These are phyloP conservation scores for Benitochromis conjunctus DNA, from an alignment of 2,113 vertebrate genomes.

Conservation along the genomic window DNA sequence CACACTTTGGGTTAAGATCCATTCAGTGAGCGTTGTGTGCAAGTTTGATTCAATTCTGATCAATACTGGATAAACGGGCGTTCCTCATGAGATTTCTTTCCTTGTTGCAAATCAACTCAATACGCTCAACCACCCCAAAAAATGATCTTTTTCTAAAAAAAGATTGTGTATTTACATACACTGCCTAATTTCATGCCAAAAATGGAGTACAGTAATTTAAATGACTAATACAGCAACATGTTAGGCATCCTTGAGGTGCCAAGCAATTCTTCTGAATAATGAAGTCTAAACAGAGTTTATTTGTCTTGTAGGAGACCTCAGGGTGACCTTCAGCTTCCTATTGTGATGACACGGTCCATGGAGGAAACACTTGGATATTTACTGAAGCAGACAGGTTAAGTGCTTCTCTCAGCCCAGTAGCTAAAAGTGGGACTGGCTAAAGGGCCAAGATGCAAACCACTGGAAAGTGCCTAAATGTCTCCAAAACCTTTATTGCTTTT, in stretches of 20 bases:
- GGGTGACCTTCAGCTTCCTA: slow-evolving; percentile 6
- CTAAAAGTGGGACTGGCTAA: background rate
- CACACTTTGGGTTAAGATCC: background rate
- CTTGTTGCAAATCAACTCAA: background rate
- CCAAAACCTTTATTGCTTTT: background rate
- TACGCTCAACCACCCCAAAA: background rate
- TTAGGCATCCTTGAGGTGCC: background rate
- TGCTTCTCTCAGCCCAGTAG: slow-evolving; percentile 27
- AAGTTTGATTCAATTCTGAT: background rate
- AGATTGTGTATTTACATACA: background rate
- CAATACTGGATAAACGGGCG: background rate
- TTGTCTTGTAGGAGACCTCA: slow-evolving; percentile 1
- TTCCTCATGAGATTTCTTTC: background rate
- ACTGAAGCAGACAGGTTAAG: slow-evolving; percentile 44
- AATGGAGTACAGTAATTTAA: background rate
- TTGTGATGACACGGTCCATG: slow-evolving; percentile 20
- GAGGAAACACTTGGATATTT: slow-evolving; percentile 39
- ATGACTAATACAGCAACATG: background rate
- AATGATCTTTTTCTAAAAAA: accelerated
- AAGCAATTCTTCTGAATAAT: background rate
- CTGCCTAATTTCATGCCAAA: background rate
- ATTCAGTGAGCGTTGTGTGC: background rate
- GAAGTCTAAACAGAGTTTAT: background rate
- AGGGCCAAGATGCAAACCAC: background rate
- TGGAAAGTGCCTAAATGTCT: background rate